Evolutionary conservation across 2,888 invertebrate species (phyloP).

Genomic region (Phengaris alcon): DNA sequence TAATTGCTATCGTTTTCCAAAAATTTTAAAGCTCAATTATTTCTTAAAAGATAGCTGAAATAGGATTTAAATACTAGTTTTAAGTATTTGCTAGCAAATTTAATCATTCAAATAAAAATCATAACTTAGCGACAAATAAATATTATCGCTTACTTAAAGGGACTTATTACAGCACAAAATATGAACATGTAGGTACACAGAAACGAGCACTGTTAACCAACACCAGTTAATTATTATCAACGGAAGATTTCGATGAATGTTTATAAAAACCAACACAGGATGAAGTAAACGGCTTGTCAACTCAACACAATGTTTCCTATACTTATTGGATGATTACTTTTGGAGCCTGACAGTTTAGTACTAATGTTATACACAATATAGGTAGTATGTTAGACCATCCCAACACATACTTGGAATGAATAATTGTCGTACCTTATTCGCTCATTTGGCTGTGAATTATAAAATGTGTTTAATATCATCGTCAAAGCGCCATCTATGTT

Average conservation of each 20-base stretch:
- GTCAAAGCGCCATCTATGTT: conserved; percentile 15
- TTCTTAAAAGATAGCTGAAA: too few relatives aligned
- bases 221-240: conserved; percentile 10
- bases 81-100: too few relatives aligned
- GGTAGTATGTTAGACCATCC: conserved; percentile 18
- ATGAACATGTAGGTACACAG: not conserved
- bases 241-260: not conserved
- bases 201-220: not conserved
- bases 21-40: too few relatives aligned
- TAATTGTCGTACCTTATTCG: conserved; percentile 19
- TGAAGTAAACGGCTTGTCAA: too few relatives aligned
- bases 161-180: too few relatives aligned
- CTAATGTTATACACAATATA: conserved; percentile 17
- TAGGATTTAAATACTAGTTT: too few relatives aligned
- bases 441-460: conserved; percentile 22
- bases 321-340: not conserved
- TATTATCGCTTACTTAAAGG: too few relatives aligned
- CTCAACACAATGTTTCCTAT: not conserved
- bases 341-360: not conserved
- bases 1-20: too few relatives aligned
- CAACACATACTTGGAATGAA: not conserved
- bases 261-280: not conserved
- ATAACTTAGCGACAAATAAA: too few relatives aligned
- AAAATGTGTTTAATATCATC: conserved; percentile 15
- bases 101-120: too few relatives aligned